Base-by-base conservation (phyloP, 2,113 vertebrate species). In the Onychostoma macrolepis region DNA sequence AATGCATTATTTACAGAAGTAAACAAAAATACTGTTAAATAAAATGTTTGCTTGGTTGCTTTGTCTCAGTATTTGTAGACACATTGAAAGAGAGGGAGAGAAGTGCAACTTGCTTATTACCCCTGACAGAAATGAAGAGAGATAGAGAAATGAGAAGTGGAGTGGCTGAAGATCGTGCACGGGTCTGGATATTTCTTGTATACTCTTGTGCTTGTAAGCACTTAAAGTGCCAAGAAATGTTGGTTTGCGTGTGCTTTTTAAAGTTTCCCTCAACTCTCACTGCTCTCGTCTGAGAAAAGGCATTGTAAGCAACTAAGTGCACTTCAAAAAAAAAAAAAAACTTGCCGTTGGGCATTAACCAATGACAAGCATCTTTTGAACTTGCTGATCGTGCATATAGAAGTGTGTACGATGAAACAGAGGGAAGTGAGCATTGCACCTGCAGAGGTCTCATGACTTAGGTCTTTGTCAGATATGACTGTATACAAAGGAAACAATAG, bases 251-350 rank as follows among this genome's bases (percentile, higher is more conserved):
- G 67, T 65, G 53, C 50, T 61, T 86, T 86, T 72, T 74, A 75
- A 75, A 74, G 63, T 82, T 82, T 72, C n/a, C 56, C 26, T 75
- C 36, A 43, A 69, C n/a, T 69, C 24, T 12, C 53, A 12, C 36
- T 67, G 28, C 84, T 85, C 75, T 67, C 48, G 19, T 15, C 50
- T 36, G n/a, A 63, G 30, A 43, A 74, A 82, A 87, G 69, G 50
- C 67, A 58, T 45, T 69, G 81, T 36, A 72, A 80, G 65, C 65
- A 72, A 67, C 50, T 87, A 87, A 87, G 78, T 87, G 79, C 79
- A 82, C 79, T 82, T 87, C 3, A 74, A 65, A 80, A 81, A 43
- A 19, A 45, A 82, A 53, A 58, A 53, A 1, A 36, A 9, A 45
- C 85, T 56, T 80, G 76, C 69, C 26, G 13, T 61, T 2, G 30